phyloP scores from a whole-genome alignment of 2,888 invertebrate species.

The Homarus gammarus region DNA sequence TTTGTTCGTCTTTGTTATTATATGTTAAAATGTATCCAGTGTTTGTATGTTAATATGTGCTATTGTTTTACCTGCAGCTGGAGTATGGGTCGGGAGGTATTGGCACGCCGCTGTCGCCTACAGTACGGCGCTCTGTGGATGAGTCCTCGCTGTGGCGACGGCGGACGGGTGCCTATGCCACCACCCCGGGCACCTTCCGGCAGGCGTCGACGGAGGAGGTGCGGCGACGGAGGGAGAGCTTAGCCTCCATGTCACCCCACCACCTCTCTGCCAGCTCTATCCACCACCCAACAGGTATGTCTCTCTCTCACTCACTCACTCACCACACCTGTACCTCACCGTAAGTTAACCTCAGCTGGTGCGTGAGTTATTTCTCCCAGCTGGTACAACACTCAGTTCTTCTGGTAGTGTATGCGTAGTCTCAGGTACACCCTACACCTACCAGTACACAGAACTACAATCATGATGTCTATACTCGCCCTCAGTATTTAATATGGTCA shows the following conservation, averaged over 20 bases:
- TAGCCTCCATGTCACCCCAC: conserved; percentile 58
- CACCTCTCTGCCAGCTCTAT: conserved; percentile 52
- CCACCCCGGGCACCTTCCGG: conserved; percentile 17
- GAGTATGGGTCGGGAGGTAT: conserved; percentile 73
- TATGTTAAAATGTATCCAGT: too few species aligned
- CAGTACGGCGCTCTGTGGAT: conserved; percentile 67
- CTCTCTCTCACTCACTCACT: neutral
- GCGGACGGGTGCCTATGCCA: conserved; percentile 50
- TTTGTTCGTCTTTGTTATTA: too few species aligned
- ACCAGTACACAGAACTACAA: neutral
- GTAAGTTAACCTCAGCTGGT: too few species aligned
- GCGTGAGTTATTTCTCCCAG: too few species aligned
- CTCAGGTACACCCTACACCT: too few species aligned
- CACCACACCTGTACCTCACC: too few species aligned
- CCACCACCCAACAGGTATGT: conserved; percentile 56
- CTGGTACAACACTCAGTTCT: too few species aligned
- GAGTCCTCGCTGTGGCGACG: conserved; percentile 64
- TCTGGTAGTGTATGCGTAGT: too few species aligned
- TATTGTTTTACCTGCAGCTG: conserved; percentile 49
- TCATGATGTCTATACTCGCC: neutral
- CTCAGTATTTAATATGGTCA: too few species aligned
- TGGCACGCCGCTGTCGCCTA: conserved; percentile 59
- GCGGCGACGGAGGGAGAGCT: conserved; percentile 73
- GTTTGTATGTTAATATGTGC: too few species aligned
- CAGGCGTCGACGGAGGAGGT: conserved; percentile 70